Base-by-base conservation (phyloP, 2,797 vertebrate species). In the Bovichtus diacanthus region DNA sequence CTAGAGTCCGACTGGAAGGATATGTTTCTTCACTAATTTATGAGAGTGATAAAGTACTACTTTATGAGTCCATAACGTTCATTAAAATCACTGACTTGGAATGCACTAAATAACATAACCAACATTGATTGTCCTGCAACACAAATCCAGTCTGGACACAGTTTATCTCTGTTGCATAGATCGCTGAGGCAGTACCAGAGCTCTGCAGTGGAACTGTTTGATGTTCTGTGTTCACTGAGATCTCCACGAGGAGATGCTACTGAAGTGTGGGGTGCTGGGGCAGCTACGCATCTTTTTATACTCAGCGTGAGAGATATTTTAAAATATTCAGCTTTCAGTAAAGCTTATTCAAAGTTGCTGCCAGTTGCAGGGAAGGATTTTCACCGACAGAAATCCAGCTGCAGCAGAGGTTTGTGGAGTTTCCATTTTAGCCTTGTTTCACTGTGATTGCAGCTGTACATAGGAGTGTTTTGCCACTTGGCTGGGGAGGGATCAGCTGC, bases 21-120 rank as follows among this genome's bases (percentile, higher is more conserved):
- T 73, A 67, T 59, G 74, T 53, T 70, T 74, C 66, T 56, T 64
- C 16, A 3, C 44, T 77, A 76, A 86, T 86, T 88, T 80, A 90
- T 43, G 36, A 65, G 66, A 13, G 78, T 70, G 66, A 76, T 89
- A 81, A 86, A 83, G 63, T 47, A 39, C 34, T 56, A 74, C 64
- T 87, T 88, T 82, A 87, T 64, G 81, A 80, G 65, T 53, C 76
- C 55, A 70, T 78, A 82, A 77, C 38, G 15, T 77, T 87, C 83
- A 86, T 87, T 80, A 85, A 82, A 89, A 74, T 72, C 82, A 71
- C 49, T 68, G 85, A 79, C 12, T 31, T 86, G 76, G 56, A 80
- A 63, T 78, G 66, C 59, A 51, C 36, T 82, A 77, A 87, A 86
- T 87, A 82, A 77, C 71, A 83, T 70, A 74, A 74, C 68, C 49